Conservation (phyloP, 2,113 vertebrate genomes). For the Tenrec ecaudatus region DNA sequence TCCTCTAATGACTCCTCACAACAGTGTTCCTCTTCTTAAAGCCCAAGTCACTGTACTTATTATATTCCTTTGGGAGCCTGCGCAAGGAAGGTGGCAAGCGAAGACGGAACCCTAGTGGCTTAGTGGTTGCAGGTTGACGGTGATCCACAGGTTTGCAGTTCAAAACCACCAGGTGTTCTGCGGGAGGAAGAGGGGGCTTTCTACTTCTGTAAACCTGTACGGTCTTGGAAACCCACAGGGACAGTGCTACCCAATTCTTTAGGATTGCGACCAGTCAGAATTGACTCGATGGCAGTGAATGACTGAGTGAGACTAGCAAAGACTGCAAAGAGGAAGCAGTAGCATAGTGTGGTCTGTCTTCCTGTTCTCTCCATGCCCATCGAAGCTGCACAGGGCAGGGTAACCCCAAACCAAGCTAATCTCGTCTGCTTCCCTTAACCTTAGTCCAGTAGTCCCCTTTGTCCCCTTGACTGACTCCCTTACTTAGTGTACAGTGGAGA, state of each 20-base stretch:
- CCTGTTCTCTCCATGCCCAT: neutral
- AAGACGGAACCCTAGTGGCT: neutral
- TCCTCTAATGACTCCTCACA: neutral
- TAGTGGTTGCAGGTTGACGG: no score
- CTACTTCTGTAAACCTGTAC: no score
- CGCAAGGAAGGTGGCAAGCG: neutral
- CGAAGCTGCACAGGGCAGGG: neutral
- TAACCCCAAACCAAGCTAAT: neutral
- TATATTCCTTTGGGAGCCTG: neutral
- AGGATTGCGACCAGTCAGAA: no score
- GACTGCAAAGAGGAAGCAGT: neutral
- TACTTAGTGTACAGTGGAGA: neutral
- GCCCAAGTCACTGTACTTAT: neutral
- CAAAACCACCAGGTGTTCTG: no score
- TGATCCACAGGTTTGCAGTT: no score
- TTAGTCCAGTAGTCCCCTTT: constrained; percentile 12
- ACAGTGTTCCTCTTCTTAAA: constrained; percentile 2
- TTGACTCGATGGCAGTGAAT: no score
- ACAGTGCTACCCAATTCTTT: no score
- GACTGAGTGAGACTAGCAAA: neutral
- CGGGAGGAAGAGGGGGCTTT: no score
- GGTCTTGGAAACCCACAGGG: no score
- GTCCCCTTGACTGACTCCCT: neutral
- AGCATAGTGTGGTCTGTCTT: neutral
- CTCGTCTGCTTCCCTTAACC: neutral